A percentile compares a stretch with the other conserved stretches of the same genome.
Evolutionary conservation across 2,113 vertebrate genomes (phyloP).

Genomic region (Rhinoptilus africanus): DNA sequence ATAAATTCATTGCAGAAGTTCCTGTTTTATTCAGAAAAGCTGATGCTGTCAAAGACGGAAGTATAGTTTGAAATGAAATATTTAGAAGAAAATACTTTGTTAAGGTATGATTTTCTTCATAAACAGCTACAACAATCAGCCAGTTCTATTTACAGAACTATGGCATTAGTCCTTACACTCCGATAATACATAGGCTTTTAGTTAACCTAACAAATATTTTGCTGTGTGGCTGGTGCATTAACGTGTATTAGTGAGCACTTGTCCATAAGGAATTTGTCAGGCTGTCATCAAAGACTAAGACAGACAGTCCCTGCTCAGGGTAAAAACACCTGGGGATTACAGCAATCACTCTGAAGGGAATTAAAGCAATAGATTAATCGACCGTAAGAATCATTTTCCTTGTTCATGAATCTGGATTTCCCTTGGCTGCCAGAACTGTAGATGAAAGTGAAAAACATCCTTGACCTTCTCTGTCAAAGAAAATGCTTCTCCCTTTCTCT

Average conservation of each 20-base stretch:
- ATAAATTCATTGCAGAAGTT: not conserved
- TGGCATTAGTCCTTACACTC: not conserved
- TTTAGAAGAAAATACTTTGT: not conserved
- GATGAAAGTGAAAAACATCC: constrained; percentile 35
- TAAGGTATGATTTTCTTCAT: not conserved
- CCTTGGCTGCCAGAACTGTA: constrained; percentile 21
- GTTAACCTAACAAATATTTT: constrained; percentile 10
- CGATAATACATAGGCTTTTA: not conserved
- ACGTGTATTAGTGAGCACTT: not conserved
- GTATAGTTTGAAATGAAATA: not conserved
- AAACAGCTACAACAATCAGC: not conserved
- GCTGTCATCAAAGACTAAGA: not conserved
- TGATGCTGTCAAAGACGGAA: not conserved
- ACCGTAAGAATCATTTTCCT: constrained; percentile 37
- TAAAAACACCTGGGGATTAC: constrained; percentile 24
- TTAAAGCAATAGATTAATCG: constrained; percentile 47
- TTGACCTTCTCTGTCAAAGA: constrained; percentile 50
- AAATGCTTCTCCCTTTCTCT: constrained; percentile 8
- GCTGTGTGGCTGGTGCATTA: not conserved
- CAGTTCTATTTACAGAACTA: not conserved
- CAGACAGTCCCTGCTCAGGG: not conserved
- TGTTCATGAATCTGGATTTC: constrained; percentile 28
- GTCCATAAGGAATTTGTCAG: constrained; percentile 32
- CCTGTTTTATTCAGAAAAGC: not conserved
- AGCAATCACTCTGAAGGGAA: constrained; percentile 25